Conservation (phyloP, 2,113 vertebrate genomes). For the Syngnathus scovelli region DNA sequence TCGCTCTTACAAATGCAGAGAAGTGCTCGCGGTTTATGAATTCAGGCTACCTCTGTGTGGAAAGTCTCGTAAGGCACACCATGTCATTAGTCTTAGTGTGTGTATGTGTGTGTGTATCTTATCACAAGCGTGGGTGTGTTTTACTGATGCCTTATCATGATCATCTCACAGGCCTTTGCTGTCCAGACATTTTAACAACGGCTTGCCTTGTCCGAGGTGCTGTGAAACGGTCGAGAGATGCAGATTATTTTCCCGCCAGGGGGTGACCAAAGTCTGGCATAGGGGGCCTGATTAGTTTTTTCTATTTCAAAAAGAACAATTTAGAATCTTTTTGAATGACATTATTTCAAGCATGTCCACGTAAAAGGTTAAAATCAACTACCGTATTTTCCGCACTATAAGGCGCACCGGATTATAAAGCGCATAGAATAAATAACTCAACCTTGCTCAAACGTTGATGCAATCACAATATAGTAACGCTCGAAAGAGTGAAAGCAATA, state of each 20-base stretch:
- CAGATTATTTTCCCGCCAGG: neutral
- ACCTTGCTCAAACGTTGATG: no score
- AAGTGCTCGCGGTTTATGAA: slow-evolving; percentile 27
- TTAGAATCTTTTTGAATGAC: no score
- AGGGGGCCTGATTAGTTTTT: neutral
- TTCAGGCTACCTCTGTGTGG: slow-evolving; percentile 33
- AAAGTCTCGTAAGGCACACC: slow-evolving; percentile 22
- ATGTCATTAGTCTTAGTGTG: slow-evolving; percentile 22
- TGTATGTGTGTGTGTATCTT: neutral
- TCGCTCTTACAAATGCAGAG: slow-evolving; percentile 15
- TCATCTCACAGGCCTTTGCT: slow-evolving; percentile 35
- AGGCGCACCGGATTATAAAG: no score
- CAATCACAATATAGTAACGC: no score
- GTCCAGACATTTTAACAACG: slow-evolving; percentile 47
- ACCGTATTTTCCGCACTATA: neutral
- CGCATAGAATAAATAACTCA: no score
- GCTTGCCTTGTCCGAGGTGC: slow-evolving; percentile 24
- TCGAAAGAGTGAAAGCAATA: no score
- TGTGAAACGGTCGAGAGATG: slow-evolving; percentile 10
- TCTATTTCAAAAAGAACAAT: no score
- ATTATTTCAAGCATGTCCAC: no score
- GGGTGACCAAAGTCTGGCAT: neutral
- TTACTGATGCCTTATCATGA: slow-evolving; percentile 34
- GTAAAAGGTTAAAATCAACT: no score
- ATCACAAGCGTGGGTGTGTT: slow-evolving; percentile 11